Conservation (phyloP, 2,113 vertebrate genomes). For the Heterotis niloticus region DNA sequence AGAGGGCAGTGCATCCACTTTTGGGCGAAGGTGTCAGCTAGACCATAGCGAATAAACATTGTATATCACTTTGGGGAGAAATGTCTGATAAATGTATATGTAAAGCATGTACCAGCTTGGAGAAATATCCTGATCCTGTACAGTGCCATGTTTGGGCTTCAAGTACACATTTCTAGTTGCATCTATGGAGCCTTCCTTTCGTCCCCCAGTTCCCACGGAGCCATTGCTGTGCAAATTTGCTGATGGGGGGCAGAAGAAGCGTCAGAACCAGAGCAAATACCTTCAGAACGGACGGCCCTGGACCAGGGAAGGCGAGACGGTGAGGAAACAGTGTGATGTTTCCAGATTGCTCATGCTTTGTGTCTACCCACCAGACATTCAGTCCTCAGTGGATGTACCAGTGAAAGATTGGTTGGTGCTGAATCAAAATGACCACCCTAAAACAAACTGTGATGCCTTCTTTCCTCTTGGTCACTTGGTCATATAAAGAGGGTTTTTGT, state of each 20-base stretch:
- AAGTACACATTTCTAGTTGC: too few relatives aligned
- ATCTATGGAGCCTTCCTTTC: slow-evolving; percentile 25
- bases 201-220: slow-evolving; percentile 83
- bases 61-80: too few relatives aligned
- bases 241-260: slow-evolving; percentile 96
- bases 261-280: slow-evolving; percentile 96
- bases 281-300: slow-evolving; percentile 93
- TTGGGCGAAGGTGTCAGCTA: too few relatives aligned
- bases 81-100: too few relatives aligned
- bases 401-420: background rate
- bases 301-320: slow-evolving; percentile 95
- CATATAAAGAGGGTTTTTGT: background rate
- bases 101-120: too few relatives aligned
- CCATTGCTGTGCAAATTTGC: slow-evolving; percentile 98
- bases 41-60: too few relatives aligned
- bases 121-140: too few relatives aligned
- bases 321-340: background rate
- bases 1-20: too few relatives aligned
- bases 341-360: background rate
- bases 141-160: too few relatives aligned
- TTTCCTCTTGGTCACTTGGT: background rate
- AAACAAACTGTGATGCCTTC: background rate
- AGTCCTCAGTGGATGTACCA: background rate
- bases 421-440: too few relatives aligned
- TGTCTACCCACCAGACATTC: background rate